Evolutionary conservation across 2,113 vertebrate genomes (phyloP), one percentile per base, ranked within the genome.

Genomic region (Melanotaenia duboulayi): DNA sequence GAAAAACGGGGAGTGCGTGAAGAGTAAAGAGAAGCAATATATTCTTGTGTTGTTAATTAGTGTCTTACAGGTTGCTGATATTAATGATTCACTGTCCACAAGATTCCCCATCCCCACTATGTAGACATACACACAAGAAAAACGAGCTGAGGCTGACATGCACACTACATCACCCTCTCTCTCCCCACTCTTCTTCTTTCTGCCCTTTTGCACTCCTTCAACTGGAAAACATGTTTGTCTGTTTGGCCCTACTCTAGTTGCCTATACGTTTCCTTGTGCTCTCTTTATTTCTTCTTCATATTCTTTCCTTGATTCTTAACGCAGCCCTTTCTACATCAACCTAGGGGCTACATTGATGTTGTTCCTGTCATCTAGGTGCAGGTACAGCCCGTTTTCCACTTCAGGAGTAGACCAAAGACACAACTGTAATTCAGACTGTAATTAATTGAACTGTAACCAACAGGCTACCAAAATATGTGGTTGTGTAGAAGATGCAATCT

Each of bases 31-130:
- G 80, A 74, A 65, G 73, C 76, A 76, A 87, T 79, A 77, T 83
- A 89, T 91, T 81, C 88, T 86, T 37, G 39, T 87, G 85, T 89
- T 90, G 83, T 90, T 90, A 83, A 90, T 90, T 91, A 91, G 80
- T 80, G 83, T 83, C 78, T 79, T 81, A 79, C 80, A 82, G 84
- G 72, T 80, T 79, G 80, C 84, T 80, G 79, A 74, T 90, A 76
- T 83, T 89, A 78, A 90, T 89, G 83, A 89, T 85, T 87, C 81
- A 63, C 71, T 64, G 71, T 86, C 80, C 68, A 62, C 62, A 78
- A 76, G 64, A 75, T 68, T 72, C 58, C 32, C 35, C 57, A 74
- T 65, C 22, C 48, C 12, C 17, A 11, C 32, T 25, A 23, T 17
- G 32, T 17, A 49, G 46, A 75, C 51, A 52, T 14, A 44, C 57